Conservation (phyloP, 2,888 invertebrate genomes). For the Physocephala rufipes region DNA sequence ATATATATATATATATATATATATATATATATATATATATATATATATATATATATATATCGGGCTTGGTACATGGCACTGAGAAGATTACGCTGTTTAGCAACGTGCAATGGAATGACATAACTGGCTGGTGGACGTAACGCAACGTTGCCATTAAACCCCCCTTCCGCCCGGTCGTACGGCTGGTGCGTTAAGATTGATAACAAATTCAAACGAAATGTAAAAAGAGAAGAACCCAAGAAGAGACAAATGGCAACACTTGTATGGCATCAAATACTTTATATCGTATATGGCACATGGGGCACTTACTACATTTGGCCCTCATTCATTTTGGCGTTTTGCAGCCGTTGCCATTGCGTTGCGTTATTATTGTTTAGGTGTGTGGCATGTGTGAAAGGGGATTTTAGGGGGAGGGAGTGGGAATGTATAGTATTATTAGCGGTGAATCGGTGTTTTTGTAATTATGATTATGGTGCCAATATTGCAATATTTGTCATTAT, state of each 20-base stretch:
- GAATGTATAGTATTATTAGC: too few relatives aligned
- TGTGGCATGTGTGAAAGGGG: too few relatives aligned
- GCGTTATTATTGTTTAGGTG: neutral
- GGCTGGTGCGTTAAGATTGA: neutral
- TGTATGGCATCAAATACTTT: constrained; percentile 59
- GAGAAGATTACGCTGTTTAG: neutral
- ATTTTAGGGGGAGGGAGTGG: too few relatives aligned
- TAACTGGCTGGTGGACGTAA: neutral
- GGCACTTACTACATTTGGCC: neutral
- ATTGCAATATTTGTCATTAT: too few relatives aligned
- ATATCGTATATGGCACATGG: constrained; percentile 2
- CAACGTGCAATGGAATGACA: constrained; percentile 8
- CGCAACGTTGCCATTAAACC: too few relatives aligned
- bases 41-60: too few relatives aligned
- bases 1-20: too few relatives aligned
- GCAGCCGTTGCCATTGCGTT: neutral
- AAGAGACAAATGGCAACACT: constrained; percentile 47
- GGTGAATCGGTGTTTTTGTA: neutral
- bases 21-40: too few relatives aligned
- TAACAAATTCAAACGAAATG: constrained; percentile 11
- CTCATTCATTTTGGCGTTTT: neutral
- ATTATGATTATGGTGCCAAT: neutral
- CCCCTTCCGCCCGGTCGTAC: neutral
- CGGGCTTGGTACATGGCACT: neutral
- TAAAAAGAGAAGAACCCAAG: constrained; percentile 36